Evolutionary conservation across 92 coral and sea anemone genomes (phyloP), one percentile per base, ranked within the genome.

Genomic region (Blastomussa wellsi): DNA sequence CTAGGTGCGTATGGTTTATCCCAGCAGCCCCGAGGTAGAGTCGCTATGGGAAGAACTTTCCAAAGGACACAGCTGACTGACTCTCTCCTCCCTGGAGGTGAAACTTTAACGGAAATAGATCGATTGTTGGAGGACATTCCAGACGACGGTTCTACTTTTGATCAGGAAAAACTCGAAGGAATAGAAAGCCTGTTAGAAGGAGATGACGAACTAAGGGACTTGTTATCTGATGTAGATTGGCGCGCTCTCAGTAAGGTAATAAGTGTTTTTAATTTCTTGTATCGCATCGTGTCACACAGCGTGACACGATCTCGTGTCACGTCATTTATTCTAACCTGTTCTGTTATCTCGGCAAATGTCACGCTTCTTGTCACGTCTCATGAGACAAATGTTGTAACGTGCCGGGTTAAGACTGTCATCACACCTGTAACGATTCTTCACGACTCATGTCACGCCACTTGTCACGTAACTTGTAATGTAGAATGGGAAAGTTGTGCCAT

Each of bases 161-260:
- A 89, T 53, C 90, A 79, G 8, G 90, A 86, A 41, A 79, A 60
- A 0, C 42, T 91, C 8, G 84, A 90, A 5, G 92, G 88, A 72
- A 90, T 90, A 20, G 87, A 91, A 39, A 89, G 92, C 47, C 39
- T 92, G 77, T n/a, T 92, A n/a, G 88, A 90, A 33, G 92, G 84
- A 7, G 95, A 92, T 35, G 90, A 85, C 29, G 95, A 92, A 83
- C 86, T 92, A 10, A 89, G 88, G 57, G 92, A 92, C 39, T 75
- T 92, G 62, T 79, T 92, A 19, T 70, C 90, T n/a, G 95, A 89
- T 82, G 92, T 89, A 7, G 81, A 82, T 20, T 82, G 86, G 86
- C 86, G 86, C 37, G 32, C 39, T n/a, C 10, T 49, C 39, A 78
- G 53, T 8, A 75, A 83, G 73, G 79, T 75, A 7, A n/a, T 8